A percentile compares a stretch with the other conserved stretches of the same genome.
Evolutionary conservation across 1,140 invertebrate species (phyloP).

Genomic region (Contarinia nasturtii): DNA sequence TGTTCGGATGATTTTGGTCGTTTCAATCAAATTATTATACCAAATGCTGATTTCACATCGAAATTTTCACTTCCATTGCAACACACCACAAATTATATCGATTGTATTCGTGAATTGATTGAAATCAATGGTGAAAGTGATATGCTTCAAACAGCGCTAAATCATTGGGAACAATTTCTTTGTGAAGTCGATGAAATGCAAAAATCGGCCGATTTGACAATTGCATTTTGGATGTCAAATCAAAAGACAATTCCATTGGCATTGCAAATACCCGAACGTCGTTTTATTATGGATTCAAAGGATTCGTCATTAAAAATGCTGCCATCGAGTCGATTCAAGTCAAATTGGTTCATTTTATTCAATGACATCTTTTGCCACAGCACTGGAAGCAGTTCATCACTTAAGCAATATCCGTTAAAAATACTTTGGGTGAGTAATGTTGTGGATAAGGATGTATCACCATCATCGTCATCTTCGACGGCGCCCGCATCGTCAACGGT

Average conservation of each 20-base stretch:
- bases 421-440: constrained; percentile 55
- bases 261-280: constrained; percentile 27
- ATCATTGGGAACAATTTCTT: constrained; percentile 14
- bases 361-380: constrained; percentile 56
- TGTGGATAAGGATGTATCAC: constrained; percentile 21
- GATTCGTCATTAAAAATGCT: constrained; percentile 43
- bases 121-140: neutral
- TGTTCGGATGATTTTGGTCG: constrained; percentile 31
- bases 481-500: constrained; percentile 4
- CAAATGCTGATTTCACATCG: neutral
- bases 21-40: neutral
- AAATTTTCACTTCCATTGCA: neutral
- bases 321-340: constrained; percentile 44
- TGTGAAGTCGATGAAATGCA: constrained; percentile 8
- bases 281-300: constrained; percentile 59
- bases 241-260: constrained; percentile 12
- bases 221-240: constrained; percentile 19
- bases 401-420: constrained; percentile 39
- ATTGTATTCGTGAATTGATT: neutral
- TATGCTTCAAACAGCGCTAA: constrained; percentile 7
- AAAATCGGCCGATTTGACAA: constrained; percentile 16
- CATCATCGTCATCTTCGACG: too few species aligned
- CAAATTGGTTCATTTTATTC: constrained; percentile 57
- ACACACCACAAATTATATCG: neutral
- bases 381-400: constrained; percentile 29